These are phyloP conservation scores for Macaca nemestrina DNA, from an alignment of 2,113 vertebrate species.

Conservation along the genomic window DNA sequence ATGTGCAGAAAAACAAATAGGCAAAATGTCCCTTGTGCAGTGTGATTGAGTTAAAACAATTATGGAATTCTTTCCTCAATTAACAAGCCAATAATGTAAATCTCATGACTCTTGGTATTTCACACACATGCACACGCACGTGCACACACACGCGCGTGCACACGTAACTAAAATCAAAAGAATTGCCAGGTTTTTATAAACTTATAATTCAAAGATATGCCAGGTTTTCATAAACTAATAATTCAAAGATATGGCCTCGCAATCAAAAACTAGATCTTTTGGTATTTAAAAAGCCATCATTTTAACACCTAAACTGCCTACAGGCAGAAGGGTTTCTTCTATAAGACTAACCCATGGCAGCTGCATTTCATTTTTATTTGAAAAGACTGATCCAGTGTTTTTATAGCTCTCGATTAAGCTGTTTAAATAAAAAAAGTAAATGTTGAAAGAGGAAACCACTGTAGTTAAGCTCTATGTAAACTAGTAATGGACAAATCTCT, in stretches of 20 bases:
- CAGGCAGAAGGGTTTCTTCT: conserved; percentile 4
- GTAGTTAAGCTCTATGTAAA: conserved; percentile 67
- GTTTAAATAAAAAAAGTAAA: conserved; percentile 73
- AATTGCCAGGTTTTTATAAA: neutral
- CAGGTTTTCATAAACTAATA: conserved; percentile 28
- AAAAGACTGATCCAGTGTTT: conserved; percentile 66
- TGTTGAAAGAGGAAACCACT: conserved; percentile 69
- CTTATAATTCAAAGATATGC: neutral
- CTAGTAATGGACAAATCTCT: conserved; percentile 57
- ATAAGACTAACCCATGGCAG: conserved; percentile 40
- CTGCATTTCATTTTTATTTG: conserved; percentile 70
- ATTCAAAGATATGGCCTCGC: neutral
- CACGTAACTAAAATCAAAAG: neutral
- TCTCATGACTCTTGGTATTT: neutral
- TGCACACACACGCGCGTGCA: neutral
- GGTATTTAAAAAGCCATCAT: conserved; percentile 4
- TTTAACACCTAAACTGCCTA: conserved; percentile 21
- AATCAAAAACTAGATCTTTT: conserved; percentile 28
- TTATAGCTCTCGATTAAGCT: conserved; percentile 71
- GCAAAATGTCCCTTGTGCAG: neutral
- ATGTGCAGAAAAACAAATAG: neutral
- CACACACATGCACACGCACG: neutral
- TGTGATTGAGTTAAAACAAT: conserved; percentile 39
- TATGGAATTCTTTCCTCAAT: neutral
- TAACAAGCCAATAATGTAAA: conserved; percentile 13